These are phyloP conservation scores for Nemotelus pantherinus DNA, from an alignment of 2,888 invertebrate species.

Conservation along the genomic window DNA sequence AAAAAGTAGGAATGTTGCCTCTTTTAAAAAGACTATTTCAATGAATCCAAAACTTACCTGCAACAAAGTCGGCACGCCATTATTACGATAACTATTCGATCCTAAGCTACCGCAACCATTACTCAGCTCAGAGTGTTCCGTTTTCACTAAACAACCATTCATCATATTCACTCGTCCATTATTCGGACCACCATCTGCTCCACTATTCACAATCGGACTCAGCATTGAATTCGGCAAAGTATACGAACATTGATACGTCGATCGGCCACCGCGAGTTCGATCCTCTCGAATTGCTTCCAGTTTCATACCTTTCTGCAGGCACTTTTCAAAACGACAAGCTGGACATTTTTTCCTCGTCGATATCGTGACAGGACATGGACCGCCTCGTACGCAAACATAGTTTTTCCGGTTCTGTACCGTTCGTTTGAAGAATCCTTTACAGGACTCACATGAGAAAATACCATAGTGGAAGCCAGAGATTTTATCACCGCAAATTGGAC, in stretches of 20 bases:
- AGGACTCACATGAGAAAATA: conserved; percentile 97
- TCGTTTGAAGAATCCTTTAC: conserved; percentile 97
- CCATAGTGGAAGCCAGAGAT: conserved; percentile 98
- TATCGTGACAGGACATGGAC: conserved; percentile 90
- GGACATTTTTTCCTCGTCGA: conserved; percentile 96
- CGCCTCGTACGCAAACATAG: conserved; percentile 91
- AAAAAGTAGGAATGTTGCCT: too few relatives aligned
- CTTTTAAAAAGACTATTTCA: too few relatives aligned
- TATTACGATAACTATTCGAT: conserved; percentile 58
- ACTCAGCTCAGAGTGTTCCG: conserved; percentile 65
- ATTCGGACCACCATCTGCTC: not conserved
- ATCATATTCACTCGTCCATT: conserved; percentile 64
- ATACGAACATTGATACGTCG: conserved; percentile 95
- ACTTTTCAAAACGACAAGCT: conserved; percentile 95
- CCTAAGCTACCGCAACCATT: conserved; percentile 50
- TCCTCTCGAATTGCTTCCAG: conserved; percentile 96
- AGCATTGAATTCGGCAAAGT: conserved; percentile 80
- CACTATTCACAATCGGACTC: conserved; percentile 59
- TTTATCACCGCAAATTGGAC: conserved; percentile 95
- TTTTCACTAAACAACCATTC: conserved; percentile 65
- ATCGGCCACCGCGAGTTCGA: conserved; percentile 92
- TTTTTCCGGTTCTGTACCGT: conserved; percentile 99
- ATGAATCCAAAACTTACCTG: conserved; percentile 66
- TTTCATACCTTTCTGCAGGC: conserved; percentile 95
- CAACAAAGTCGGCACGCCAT: conserved; percentile 73